Conservation (phyloP, 2,113 vertebrate species). For the Sceloporus undulatus region DNA sequence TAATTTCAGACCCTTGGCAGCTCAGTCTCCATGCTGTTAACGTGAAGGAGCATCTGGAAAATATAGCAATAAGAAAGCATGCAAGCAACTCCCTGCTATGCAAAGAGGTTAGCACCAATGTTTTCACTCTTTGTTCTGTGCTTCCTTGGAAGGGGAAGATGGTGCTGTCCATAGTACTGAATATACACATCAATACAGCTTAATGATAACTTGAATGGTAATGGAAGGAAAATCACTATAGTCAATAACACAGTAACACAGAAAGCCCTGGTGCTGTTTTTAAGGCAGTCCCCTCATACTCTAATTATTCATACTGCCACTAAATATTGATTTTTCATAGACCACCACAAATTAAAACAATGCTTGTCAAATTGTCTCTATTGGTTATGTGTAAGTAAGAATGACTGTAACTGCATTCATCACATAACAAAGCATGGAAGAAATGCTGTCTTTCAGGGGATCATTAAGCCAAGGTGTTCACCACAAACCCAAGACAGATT, state of each 20-base stretch:
- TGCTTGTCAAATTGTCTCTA: neutral
- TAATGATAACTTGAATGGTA: constrained; percentile 57
- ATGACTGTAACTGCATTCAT: neutral
- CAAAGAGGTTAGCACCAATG: neutral
- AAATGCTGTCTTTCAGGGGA: neutral
- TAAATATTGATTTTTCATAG: constrained; percentile 32
- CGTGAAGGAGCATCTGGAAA: neutral
- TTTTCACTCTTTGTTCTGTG: neutral
- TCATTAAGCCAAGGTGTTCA: neutral
- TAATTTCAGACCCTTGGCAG: neutral
- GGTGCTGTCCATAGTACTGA: constrained; percentile 75
- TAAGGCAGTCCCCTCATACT: constrained; percentile 13
- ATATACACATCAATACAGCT: neutral
- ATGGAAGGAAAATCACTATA: constrained; percentile 30
- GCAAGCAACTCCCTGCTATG: neutral
- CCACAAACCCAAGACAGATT: neutral
- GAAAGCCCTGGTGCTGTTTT: constrained; percentile 50
- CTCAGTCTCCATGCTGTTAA: neutral
- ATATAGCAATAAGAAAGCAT: neutral
- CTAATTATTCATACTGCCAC: constrained; percentile 54
- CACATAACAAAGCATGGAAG: neutral
- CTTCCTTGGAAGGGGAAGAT: neutral
- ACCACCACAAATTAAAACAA: constrained; percentile 44
- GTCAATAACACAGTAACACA: constrained; percentile 37
- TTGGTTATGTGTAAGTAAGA: neutral